Evolutionary conservation across 92 coral and sea anemone genomes (phyloP), one percentile per base, ranked within the genome.

Genomic region (Montipora capitata): DNA sequence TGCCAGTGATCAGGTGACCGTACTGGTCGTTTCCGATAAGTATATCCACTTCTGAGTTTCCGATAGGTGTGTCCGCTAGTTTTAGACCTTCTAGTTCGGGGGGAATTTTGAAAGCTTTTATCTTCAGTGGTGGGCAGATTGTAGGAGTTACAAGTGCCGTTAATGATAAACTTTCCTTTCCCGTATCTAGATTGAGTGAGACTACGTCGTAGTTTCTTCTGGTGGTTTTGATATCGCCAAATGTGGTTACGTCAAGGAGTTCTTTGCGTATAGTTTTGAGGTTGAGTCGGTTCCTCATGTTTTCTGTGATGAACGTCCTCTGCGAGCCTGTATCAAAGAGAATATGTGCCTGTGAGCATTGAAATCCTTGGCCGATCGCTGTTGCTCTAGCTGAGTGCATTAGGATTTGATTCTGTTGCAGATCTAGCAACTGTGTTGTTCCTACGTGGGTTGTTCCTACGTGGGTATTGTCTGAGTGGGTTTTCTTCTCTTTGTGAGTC

Each of bases 201-300:
- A 79, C 85, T 10, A 64, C 59, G 18, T 80, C 76, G 85, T 74
- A 74, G 12, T 9, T 39, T 74, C 15, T 18, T 45, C 79, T 79
- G 5, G 7, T 79, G 56, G 72, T 79, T 42, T 79, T 10, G 10
- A 38, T 62, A 44, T 44, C 49, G 7, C 76, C 75, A 61, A 80
- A 80, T 42, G 85, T 80, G 27, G 85, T 67, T 18, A 80, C 85
- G 40, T 66, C 85, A 14, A 80, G 84, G 39, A 63, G 43, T 41
- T 79, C 84, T 41, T 59, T 4, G 10, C 51, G 57, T 5, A 63
- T 35, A 11, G 84, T 14, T 59, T 79, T 41, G 10, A 79, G 56
- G 38, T 27, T 10, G 0, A 79, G 72, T 9, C 42, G 59, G 49
- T 79, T 11, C 63, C 15, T 14, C 13, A 14, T 10, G 13, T 11